Evolutionary conservation across 2,888 invertebrate species (phyloP).

Genomic region (Portevinia maculata): DNA sequence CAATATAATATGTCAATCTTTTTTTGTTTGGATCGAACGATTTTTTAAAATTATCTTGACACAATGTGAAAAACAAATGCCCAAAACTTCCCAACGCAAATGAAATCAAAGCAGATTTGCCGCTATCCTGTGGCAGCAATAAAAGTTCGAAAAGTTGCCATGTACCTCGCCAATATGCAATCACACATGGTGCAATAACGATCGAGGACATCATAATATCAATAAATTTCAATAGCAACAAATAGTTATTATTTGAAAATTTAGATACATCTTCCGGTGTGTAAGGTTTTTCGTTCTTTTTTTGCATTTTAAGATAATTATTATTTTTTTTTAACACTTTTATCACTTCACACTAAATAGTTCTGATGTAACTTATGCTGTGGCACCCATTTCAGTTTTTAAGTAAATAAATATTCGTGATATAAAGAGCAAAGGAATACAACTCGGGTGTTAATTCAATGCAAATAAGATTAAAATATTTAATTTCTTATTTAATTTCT

Average conservation of each 20-base stretch:
- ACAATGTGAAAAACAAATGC: constrained; percentile 87
- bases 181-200: constrained; percentile 91
- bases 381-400: constrained; percentile 11
- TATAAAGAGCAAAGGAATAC: constrained; percentile 22
- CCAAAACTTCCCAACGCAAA: constrained; percentile 88
- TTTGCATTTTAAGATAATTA: constrained; percentile 27
- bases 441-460: constrained; percentile 34
- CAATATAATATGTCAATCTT: constrained; percentile 87
- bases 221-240: constrained; percentile 85
- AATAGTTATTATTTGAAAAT: constrained; percentile 36
- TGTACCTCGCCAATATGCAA: constrained; percentile 93
- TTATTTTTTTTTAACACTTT: not conserved
- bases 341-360: constrained; percentile 32
- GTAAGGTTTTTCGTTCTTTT: constrained; percentile 25
- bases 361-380: constrained; percentile 20
- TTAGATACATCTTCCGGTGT: constrained; percentile 27
- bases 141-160: constrained; percentile 91
- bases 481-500: constrained; percentile 24
- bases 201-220: constrained; percentile 89
- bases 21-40: constrained; percentile 87
- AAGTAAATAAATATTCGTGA: constrained; percentile 16
- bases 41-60: constrained; percentile 86
- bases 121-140: constrained; percentile 86
- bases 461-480: not conserved
- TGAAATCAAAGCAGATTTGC: constrained; percentile 87